Evolutionary conservation across 2,797 vertebrate species (phyloP), one percentile per base, ranked within the genome.

Genomic region (Neosilurus mollespiculum): DNA sequence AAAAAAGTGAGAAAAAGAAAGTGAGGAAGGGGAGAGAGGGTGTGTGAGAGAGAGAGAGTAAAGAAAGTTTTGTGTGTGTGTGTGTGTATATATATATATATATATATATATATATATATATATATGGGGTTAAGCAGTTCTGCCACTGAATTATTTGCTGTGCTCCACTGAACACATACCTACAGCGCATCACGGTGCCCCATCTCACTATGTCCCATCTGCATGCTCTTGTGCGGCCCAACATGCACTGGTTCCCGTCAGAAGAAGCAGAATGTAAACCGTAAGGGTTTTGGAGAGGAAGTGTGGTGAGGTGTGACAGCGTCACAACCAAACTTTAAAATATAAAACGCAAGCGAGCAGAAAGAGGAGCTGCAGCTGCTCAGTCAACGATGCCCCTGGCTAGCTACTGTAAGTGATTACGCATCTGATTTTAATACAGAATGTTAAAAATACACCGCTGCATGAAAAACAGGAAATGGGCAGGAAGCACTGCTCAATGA

Each of bases 201-300:
- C 22, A 22, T 61, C 56, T 77, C 56, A 34, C 24, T 6, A 24
- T 0, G 1, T 78, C 37, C 14, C n/a, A 16, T 62, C 76, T 6
- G 24, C 7, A 24, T n/a, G 4, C 59, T 1, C 10, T 62, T 5
- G 20, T 9, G 1, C 30, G 15, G 51, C 2, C 16, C 30, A 8
- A 8, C 26, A 9, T 12, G 1, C 30, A 20, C 15, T 9, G 12
- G n/a, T 24, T 64, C 59, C 76, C 6, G 11, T 78, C 62, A 15
- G 51, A 66, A 65, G 78, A 80, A 80, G 51, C 78, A 69, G 64
- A 69, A 80, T 24, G 61, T 22, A 26, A 20, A 53, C 54, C 0
- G 16, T 34, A 34, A 14, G 18, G 11, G 64, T 10, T 67, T 56
- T 54, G 18, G 18, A 80, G 9, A 80, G 78, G 78, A 80, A 80